phyloP scores from a whole-genome alignment of 2,888 invertebrate species.

The Caenorhabditis plicata region DNA sequence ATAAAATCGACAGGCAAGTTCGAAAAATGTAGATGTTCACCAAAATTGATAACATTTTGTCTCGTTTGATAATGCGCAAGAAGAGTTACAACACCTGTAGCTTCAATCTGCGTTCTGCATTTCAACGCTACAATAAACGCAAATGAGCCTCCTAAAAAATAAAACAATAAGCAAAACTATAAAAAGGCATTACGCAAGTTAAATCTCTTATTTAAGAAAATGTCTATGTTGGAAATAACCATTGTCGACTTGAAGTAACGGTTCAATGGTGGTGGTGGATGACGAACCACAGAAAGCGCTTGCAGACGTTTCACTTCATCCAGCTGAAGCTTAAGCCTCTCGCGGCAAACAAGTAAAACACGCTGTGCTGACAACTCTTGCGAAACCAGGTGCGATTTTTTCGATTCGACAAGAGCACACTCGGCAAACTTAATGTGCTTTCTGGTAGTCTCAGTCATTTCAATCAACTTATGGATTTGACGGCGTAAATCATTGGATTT shows the following conservation, averaged over 20 bases:
- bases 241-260: conserved; percentile 38
- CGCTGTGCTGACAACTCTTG: conserved; percentile 38
- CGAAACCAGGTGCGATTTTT: conserved; percentile 29
- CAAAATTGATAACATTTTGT: conserved; percentile 30
- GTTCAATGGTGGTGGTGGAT: conserved; percentile 37
- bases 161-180: background rate
- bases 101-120: conserved; percentile 46
- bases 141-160: conserved; percentile 34
- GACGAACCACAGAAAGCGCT: conserved; percentile 34
- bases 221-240: conserved; percentile 36
- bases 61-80: conserved; percentile 37
- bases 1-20: conserved; percentile 38
- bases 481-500: conserved; percentile 26
- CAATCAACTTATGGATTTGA: conserved; percentile 31
- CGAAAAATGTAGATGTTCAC: conserved; percentile 40
- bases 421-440: conserved; percentile 38
- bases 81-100: conserved; percentile 46
- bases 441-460: conserved; percentile 26
- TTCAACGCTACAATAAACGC: conserved; percentile 46
- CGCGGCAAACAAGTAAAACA: conserved; percentile 33
- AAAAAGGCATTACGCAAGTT: conserved; percentile 22
- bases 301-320: conserved; percentile 37
- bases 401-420: conserved; percentile 30
- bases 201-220: conserved; percentile 40
- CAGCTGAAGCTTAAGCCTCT: conserved; percentile 31